Evolutionary conservation across 1,140 invertebrate genomes (phyloP), one percentile per base, ranked within the genome.

Genomic region (Saccostrea cuccullata): DNA sequence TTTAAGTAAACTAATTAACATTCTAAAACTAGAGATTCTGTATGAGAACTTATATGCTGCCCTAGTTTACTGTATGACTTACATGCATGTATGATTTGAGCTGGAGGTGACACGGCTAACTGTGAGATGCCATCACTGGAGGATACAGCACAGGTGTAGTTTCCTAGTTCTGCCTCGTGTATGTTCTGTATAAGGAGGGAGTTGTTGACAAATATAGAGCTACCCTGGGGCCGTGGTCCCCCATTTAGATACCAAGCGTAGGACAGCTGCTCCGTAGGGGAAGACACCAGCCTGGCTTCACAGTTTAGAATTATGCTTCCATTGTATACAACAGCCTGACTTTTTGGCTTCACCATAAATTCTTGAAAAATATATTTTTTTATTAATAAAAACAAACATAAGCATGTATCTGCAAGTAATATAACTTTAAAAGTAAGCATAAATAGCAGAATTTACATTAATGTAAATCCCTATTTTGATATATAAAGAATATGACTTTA

Each of bases 81-180:
- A 89, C 89, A 89, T n/a, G 89, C 82, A 84, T 87, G 86, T 30
- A 87, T 87, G 55, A 89, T 58, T 13, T 84, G 60, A 56, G 89
- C 89, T 55, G 89, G 40, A 70, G 86, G 12, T 12, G 86, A 89
- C 17, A 87, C 47, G 17, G 58, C 26, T 20, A 86, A 17, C n/a
- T 73, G 67, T 47, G 67, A 58, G 55, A 11, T 26, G 47, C 84
- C 84, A 47, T 86, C 73, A 8, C 30, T 40, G 15, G 84, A 73
- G 40, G 58, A 85, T 40, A 90, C 87, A 58, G 82, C 85, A 88
- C 89, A 90, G 3, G 82, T 87, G 84, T 90, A 90, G 84, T 88
- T 87, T 56, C 89, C 89, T 64, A 90, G 58, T 20, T 88, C 77
- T 82, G 55, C 36, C 73, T 82, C 0, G 26, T 89, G 86, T 8